Evolutionary conservation across 2,888 invertebrate species (phyloP), one percentile per base, ranked within the genome.

Genomic region (Harpalus rubripes): DNA sequence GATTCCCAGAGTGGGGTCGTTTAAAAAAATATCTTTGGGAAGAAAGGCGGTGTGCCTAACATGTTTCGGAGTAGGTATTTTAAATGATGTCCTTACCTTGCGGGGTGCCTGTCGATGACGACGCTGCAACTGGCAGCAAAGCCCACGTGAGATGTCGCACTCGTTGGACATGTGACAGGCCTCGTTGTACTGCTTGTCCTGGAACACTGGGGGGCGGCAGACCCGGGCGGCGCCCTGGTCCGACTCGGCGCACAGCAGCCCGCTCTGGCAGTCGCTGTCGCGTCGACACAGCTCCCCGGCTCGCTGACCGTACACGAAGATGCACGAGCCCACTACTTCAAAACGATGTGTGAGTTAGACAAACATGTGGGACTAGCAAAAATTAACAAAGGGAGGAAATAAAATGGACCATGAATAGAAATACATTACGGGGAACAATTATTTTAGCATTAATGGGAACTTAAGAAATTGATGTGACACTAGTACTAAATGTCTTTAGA

Each of bases 111-210:
- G 96, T 63, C 97, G 94, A 91, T 97, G 97, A 87, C 97, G 94
- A 86, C 97, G 94, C 88, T 97, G 96, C 88, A 97, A 92, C 91
- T 97, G 96, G 91, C 97, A 97, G 92, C 97, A 97, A 82, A 97
- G 93, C 22, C 97, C 97, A 80, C 96, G 94, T 84, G 95, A 94
- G 88, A 97, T 95, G 91, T 97, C 97, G 89, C 97, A 97, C 88
- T 97, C 97, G 88, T 94, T 95, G 86, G 96, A 97, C 90, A 95
- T 94, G 88, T 92, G 92, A 91, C 97, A 97, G 87, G 96, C 95
- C 89, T 97, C 96, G 88, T 96, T 96, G 92, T 96, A 96, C 89
- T 96, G 96, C 90, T 96, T 97, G 88, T 95, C 95, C 81, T 95
- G 94, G 86, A 94, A 93, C 3, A 95, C 93, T 0, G 96, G 96